These are phyloP conservation scores for Hippocampus kuda DNA, from an alignment of 2,797 vertebrate genomes.

Conservation along the genomic window DNA sequence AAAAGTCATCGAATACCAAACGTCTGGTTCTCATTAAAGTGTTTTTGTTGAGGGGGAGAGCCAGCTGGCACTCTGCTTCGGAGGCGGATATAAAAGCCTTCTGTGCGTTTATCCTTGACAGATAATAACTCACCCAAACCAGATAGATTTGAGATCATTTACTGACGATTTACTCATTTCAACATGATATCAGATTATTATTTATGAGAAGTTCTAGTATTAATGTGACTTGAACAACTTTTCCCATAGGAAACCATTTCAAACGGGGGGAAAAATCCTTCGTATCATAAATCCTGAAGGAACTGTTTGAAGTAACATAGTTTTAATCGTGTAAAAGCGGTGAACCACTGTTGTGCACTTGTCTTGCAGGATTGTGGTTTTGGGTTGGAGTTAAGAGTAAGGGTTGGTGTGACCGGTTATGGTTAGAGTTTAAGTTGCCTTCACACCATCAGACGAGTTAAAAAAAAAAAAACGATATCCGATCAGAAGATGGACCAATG, in stretches of 20 bases:
- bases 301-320: background rate
- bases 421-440: too few species aligned
- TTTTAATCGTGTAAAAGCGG: background rate
- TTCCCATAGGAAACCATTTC: background rate
- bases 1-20: slow-evolving; percentile 9
- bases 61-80: slow-evolving; percentile 51
- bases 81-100: slow-evolving; percentile 22
- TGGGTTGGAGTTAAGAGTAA: background rate
- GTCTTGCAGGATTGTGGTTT: background rate
- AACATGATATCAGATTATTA: background rate
- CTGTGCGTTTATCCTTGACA: slow-evolving; percentile 36
- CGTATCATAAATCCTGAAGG: background rate
- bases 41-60: slow-evolving; percentile 20
- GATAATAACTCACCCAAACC: slow-evolving; percentile 30
- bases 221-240: background rate
- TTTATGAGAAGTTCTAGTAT: background rate
- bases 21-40: slow-evolving; percentile 28
- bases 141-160: background rate
- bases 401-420: too few species aligned
- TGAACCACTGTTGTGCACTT: background rate
- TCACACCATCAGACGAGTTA: too few species aligned
- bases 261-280: background rate
- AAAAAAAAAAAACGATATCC: too few species aligned
- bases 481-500: too few species aligned
- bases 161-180: background rate